These are phyloP conservation scores for Melanotaenia parkinsoni DNA, from an alignment of 2,797 vertebrate genomes.

Conservation along the genomic window DNA sequence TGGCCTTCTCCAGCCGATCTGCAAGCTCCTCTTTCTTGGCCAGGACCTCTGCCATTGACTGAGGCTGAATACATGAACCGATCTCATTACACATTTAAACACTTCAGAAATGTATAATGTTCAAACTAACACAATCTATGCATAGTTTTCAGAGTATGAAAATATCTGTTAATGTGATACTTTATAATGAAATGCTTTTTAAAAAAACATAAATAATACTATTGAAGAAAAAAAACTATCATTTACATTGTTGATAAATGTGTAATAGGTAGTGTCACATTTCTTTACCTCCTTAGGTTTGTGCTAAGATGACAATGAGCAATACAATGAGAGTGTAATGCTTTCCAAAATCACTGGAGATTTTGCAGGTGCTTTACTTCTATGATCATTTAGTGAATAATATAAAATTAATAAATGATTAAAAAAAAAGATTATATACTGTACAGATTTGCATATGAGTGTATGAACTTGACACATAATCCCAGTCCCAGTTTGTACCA, in stretches of 20 bases:
- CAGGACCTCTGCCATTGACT: conserved; percentile 98
- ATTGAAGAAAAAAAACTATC: too few relatives aligned
- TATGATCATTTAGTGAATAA: not conserved
- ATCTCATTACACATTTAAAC: conserved; percentile 32
- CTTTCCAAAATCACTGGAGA: not conserved
- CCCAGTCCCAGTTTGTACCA: conserved; percentile 60
- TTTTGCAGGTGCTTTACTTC: not conserved
- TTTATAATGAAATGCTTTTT: not conserved
- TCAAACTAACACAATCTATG: conserved; percentile 25
- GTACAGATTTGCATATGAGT: conserved; percentile 18
- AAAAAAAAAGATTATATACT: not conserved
- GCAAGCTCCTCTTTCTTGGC: conserved; percentile 98
- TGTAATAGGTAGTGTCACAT: not conserved
- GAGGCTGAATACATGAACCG: conserved; percentile 77
- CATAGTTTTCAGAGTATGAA: conserved; percentile 2
- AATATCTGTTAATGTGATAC: not conserved
- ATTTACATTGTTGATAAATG: not conserved
- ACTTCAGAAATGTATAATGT: conserved; percentile 9
- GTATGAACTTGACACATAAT: conserved; percentile 43
- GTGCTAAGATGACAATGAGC: not conserved
- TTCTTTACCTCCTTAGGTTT: not conserved
- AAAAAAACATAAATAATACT: not conserved
- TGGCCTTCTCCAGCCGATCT: conserved; percentile 95
- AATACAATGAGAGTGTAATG: not conserved
- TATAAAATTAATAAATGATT: not conserved